These are phyloP conservation scores for Gambusia affinis DNA, from an alignment of 2,113 vertebrate genomes.

Conservation along the genomic window DNA sequence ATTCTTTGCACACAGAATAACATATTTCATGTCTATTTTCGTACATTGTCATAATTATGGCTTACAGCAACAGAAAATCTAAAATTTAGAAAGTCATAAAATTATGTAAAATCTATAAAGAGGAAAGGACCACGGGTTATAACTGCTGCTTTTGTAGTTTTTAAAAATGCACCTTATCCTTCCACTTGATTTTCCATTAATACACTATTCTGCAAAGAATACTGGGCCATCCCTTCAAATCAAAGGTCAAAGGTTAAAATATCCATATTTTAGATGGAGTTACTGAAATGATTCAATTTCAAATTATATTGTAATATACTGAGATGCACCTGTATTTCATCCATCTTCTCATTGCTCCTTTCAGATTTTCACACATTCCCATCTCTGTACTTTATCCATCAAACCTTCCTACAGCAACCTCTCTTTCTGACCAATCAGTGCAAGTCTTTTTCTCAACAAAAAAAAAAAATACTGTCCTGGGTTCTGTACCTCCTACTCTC, in stretches of 20 bases:
- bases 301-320: not conserved
- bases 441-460: not conserved
- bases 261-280: no score
- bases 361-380: not conserved
- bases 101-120: not conserved
- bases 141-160: no score
- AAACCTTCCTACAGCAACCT: not conserved
- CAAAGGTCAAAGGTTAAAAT: not conserved
- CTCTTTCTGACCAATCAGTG: not conserved
- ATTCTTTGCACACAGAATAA: not conserved
- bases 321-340: not conserved
- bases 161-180: no score
- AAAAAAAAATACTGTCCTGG: no score
- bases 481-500: conserved; percentile 35
- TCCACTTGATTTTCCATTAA: no score
- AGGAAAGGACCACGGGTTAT: not conserved
- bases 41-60: not conserved
- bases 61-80: not conserved
- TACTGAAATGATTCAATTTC: not conserved
- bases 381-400: not conserved
- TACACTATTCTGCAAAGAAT: no score
- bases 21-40: not conserved
- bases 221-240: not conserved
- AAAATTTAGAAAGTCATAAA: not conserved
- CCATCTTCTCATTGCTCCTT: not conserved